Evolutionary conservation across 2,888 invertebrate species (phyloP), one percentile per base, ranked within the genome.

Genomic region (Thecocarcelia acutangulata): DNA sequence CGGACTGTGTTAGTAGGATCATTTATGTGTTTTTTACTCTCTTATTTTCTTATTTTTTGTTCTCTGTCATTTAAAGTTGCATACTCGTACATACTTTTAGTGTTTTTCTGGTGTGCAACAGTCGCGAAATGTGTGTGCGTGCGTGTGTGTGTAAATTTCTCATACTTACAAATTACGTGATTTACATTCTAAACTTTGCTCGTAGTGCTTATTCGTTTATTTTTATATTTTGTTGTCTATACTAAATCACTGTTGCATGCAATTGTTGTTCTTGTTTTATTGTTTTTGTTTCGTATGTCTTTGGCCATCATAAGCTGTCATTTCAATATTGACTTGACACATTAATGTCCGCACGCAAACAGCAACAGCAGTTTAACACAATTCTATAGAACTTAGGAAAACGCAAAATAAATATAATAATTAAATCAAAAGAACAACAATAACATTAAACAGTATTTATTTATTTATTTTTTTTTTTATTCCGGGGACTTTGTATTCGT

Each of bases 311-410:
- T 78, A 74, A 82, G 59, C 64, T 78, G 82, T 78, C 78, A 74
- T 70, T 82, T 78, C 73, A 78, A 78, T 74, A 74, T 72, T 78
- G 66, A 74, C 78, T 82, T 82, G 82, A 82, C 82, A 82, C 82
- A 74, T 82, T 74, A 82, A 78, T 74, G 82, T 74, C 74, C 59
- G 69, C 59, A 66, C 24, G 64, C 61, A 44, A 77, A 66, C 21
- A 73, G 46, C 17, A 61, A 48, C 44, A 50, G 56, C 64, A 59
- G 24, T 52, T 66, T 66, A 52, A 52, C 15, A 48, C 63, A 74
- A 56, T 2, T 15, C n/a, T 28, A 24, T 6, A 59, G 21, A 59
- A 61, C 50, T 33, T 8, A 48, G 59, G 15, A 50, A 59, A 63
- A 37, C 6, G 44, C 4, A 17, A 52, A 28, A 42, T 19, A 54